These are phyloP conservation scores for Acanthurus lineatus DNA, from an alignment of 2,797 vertebrate species.

Conservation along the genomic window DNA sequence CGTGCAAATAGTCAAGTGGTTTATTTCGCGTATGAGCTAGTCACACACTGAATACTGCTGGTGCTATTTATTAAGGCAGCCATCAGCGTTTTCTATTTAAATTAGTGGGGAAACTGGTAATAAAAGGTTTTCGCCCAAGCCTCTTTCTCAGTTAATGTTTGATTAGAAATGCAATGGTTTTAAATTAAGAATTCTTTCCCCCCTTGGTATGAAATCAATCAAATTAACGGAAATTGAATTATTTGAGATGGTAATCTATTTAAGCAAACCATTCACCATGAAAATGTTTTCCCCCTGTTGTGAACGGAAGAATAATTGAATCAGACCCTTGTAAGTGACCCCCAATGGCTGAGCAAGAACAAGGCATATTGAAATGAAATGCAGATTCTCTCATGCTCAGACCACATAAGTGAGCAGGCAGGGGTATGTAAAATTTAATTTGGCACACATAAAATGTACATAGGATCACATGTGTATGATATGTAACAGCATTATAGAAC, in stretches of 20 bases:
- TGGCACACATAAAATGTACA: constrained; percentile 26
- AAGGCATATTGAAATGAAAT: constrained; percentile 67
- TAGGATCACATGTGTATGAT: constrained; percentile 6
- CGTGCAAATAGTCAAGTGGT: constrained; percentile 58
- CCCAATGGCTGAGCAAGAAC: constrained; percentile 67
- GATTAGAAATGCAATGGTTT: constrained; percentile 83
- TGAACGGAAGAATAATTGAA: constrained; percentile 82
- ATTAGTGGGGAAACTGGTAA: constrained; percentile 72
- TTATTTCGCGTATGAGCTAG: constrained; percentile 44
- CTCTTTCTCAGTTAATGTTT: constrained; percentile 78
- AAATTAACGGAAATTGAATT: constrained; percentile 85
- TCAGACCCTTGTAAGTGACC: constrained; percentile 81
- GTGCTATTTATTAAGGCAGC: constrained; percentile 69
- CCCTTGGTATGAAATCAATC: constrained; percentile 81
- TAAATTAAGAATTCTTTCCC: constrained; percentile 81
- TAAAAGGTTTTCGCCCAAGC: constrained; percentile 73
- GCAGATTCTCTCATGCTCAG: constrained; percentile 56
- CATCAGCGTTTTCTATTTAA: constrained; percentile 77
- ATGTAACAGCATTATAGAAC: constrained; percentile 6
- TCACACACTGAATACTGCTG: constrained; percentile 39
- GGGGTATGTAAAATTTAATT: constrained; percentile 36
- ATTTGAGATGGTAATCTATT: constrained; percentile 84
- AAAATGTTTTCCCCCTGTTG: constrained; percentile 83
- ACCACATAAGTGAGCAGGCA: constrained; percentile 42
- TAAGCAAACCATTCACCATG: constrained; percentile 82